phyloP scores from a whole-genome alignment of 2,797 vertebrate genomes.

The Alcedo quadribrachys region DNA sequence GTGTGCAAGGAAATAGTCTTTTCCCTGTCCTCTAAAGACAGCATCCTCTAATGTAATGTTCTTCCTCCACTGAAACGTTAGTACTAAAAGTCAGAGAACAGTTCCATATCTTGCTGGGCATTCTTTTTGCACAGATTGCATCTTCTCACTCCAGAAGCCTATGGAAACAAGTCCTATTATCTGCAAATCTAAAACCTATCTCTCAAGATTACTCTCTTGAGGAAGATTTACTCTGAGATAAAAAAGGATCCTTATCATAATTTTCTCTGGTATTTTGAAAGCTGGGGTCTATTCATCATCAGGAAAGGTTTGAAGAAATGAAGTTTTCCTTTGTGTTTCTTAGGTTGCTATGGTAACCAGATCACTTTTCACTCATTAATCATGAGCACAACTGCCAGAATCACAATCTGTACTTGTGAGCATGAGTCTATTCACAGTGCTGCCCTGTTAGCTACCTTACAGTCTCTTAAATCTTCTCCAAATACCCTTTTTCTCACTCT shows the following conservation, averaged over 20 bases:
- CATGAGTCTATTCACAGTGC: background rate
- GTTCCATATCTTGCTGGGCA: conserved; percentile 1
- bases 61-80: conserved; percentile 33
- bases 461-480: conserved; percentile 41
- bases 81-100: conserved; percentile 7
- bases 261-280: conserved; percentile 60
- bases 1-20: background rate
- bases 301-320: conserved; percentile 49
- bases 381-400: background rate
- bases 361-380: conserved; percentile 59
- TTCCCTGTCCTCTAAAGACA: background rate
- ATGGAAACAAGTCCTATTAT: conserved; percentile 34
- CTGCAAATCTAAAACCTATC: conserved; percentile 16
- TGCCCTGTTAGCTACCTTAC: background rate
- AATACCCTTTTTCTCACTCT: background rate
- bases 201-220: conserved; percentile 14
- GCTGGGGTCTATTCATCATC: conserved; percentile 51
- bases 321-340: conserved; percentile 63
- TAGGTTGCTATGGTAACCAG: conserved; percentile 36
- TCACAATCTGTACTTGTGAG: background rate
- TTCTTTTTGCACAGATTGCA: conserved; percentile 42
- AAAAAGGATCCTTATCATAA: conserved; percentile 23
- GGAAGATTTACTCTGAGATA: conserved; percentile 4
- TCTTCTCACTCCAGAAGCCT: background rate
- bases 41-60: background rate